phyloP scores from a whole-genome alignment of 2,888 invertebrate genomes.

The Mactromeris polynyma region DNA sequence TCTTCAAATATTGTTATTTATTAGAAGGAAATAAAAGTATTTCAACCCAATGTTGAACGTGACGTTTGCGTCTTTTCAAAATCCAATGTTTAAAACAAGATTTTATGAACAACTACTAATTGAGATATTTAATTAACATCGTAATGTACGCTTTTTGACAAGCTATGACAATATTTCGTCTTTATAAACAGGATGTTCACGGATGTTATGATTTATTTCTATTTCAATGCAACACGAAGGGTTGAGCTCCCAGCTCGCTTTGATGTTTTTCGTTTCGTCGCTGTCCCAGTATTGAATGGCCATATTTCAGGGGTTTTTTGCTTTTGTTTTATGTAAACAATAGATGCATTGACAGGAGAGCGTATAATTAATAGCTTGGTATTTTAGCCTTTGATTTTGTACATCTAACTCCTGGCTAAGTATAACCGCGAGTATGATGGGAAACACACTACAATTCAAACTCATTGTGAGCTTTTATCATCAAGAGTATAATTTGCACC shows the following conservation, averaged over 20 bases:
- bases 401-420: neutral
- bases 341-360: conserved; percentile 7
- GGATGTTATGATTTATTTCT: conserved; percentile 40
- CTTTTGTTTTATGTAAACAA: conserved; percentile 7
- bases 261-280: conserved; percentile 13
- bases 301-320: neutral
- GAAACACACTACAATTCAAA: neutral
- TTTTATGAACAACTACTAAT: conserved; percentile 51
- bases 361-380: neutral
- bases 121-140: conserved; percentile 56
- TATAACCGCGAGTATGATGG: neutral
- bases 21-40: conserved; percentile 8
- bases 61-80: conserved; percentile 23
- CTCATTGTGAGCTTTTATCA: neutral
- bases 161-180: conserved; percentile 46
- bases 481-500: neutral
- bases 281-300: neutral
- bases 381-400: conserved; percentile 7
- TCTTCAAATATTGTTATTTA: neutral
- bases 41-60: neutral
- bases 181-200: conserved; percentile 55
- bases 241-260: conserved; percentile 37
- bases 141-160: conserved; percentile 46
- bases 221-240: conserved; percentile 47
- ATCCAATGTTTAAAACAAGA: conserved; percentile 26